Evolutionary conservation across 2,797 vertebrate genomes (phyloP), one percentile per base, ranked within the genome.

Genomic region (Sebastes cheni): DNA sequence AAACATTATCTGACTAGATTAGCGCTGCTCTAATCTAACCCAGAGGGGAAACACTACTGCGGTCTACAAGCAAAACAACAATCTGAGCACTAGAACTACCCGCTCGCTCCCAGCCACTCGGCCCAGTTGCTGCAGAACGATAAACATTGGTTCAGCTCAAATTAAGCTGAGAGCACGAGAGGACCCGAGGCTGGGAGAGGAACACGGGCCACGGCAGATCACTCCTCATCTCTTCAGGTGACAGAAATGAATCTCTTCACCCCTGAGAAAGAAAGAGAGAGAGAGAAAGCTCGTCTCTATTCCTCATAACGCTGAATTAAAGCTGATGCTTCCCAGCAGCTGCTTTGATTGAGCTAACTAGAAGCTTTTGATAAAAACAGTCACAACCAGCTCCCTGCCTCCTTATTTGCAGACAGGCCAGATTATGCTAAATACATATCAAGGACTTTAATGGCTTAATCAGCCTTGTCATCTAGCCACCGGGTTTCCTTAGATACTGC

Each of bases 321-420:
- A 92, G 72, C 78, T 32, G 83, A 90, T 91, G 85, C 80, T 89
- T 91, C 84, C 90, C 87, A 88, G 87, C 75, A 85, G 89, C 83
- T 81, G 85, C 90, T 92, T 92, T 94, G 92, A 93, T 93, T 92
- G 92, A 84, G 83, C 91, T 86, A 94, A 94, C 89, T 87, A 93
- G 88, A 85, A 81, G 90, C 87, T 89, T 91, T 89, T 84, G 88
- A 92, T 91, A 80, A 78, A 91, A 91, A 89, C 80, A 92, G 71
- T 85, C 52, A 29, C 83, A 75, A 88, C 77, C 77, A 83, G 85
- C 72, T 70, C 79, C 83, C 72, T 79, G 79, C 81, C 83, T 92
- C 74, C 84, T 84, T 84, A 87, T 89, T 89, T 82, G 80, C 92
- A 92, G 89, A 79, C 83, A 84, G 83, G 81, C 84, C 81, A 92